A percentile compares a stretch with the other conserved stretches of the same genome.
phyloP scores from a whole-genome alignment of 1,140 invertebrate genomes.

The Lethrus apterus region DNA sequence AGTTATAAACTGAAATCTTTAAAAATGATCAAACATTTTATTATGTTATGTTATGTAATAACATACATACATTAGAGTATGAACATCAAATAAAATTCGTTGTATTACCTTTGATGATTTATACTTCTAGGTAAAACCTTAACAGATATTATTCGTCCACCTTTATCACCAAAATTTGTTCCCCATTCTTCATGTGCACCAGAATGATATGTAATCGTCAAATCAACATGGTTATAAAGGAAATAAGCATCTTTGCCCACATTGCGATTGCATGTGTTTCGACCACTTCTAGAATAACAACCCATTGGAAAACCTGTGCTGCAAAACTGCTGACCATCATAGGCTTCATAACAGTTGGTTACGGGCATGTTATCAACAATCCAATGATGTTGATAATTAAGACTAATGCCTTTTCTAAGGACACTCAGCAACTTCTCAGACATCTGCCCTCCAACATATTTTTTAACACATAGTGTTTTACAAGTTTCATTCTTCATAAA shows the following conservation, averaged over 20 bases:
- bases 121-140: constrained; percentile 48
- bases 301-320: constrained; percentile 96
- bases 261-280: constrained; percentile 29
- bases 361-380: constrained; percentile 97
- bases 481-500: constrained; percentile 72
- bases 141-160: constrained; percentile 82
- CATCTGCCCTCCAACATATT: constrained; percentile 59
- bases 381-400: constrained; percentile 99
- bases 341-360: constrained; percentile 86
- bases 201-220: constrained; percentile 89
- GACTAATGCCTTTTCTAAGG: constrained; percentile 83
- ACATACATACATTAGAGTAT: no score
- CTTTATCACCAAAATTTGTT: constrained; percentile 61
- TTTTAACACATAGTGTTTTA: constrained; percentile 62
- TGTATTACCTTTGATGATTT: constrained; percentile 31
- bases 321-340: constrained; percentile 75
- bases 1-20: no score
- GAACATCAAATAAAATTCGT: no score
- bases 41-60: no score
- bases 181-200: constrained; percentile 80
- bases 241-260: constrained; percentile 56
- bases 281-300: constrained; percentile 61
- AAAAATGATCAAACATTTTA: no score
- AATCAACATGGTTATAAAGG: constrained; percentile 94
- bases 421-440: constrained; percentile 66